A percentile compares a stretch with the other conserved stretches of the same genome.
phyloP scores from a whole-genome alignment of 2,888 invertebrate genomes.

The Drosophila phalerata region DNA sequence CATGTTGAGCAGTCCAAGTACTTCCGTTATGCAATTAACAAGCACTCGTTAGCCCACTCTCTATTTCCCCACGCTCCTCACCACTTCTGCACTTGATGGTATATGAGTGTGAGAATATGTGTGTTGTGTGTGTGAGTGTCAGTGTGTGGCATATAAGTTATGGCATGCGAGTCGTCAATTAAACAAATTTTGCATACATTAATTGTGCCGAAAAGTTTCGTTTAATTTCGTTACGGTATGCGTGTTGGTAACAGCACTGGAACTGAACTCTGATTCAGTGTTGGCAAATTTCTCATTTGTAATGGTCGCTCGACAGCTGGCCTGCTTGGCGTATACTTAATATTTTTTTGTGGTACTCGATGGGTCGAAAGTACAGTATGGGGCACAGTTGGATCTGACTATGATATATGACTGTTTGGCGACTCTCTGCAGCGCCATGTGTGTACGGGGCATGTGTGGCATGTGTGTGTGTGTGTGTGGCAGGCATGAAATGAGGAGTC shows the following conservation, averaged over 20 bases:
- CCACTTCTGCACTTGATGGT: conserved; percentile 1
- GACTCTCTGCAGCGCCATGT: conserved; percentile 41
- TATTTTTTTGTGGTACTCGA: conserved; percentile 28
- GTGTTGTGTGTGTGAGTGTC: conserved; percentile 20
- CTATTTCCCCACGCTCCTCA: too few species aligned
- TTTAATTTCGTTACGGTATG: conserved; percentile 29
- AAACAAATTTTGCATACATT: conserved; percentile 79
- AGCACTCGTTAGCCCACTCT: conserved; percentile 31
- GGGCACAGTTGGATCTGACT: conserved; percentile 70
- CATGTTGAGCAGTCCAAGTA: conserved; percentile 24
- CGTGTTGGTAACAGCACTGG: conserved; percentile 37
- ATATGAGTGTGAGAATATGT: conserved; percentile 7
- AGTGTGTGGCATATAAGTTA: conserved; percentile 49
- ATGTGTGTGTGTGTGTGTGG: conserved; percentile 25
- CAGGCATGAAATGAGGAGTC: conserved; percentile 8
- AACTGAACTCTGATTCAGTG: conserved; percentile 35
- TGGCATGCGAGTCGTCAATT: conserved; percentile 78
- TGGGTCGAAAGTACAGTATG: conserved; percentile 53
- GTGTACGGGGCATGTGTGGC: conserved; percentile 11
- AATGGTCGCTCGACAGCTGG: conserved; percentile 50
- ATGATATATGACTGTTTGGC: conserved; percentile 75
- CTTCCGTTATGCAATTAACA: conserved; percentile 57
- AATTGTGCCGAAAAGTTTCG: conserved; percentile 72
- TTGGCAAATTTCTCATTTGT: conserved; percentile 58
- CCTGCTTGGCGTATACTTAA: conserved; percentile 61